A percentile compares a stretch with the other conserved stretches of the same genome.
These are phyloP conservation scores for Sarcophaga peregrina DNA, from an alignment of 1,140 invertebrate species.

Conservation along the genomic window DNA sequence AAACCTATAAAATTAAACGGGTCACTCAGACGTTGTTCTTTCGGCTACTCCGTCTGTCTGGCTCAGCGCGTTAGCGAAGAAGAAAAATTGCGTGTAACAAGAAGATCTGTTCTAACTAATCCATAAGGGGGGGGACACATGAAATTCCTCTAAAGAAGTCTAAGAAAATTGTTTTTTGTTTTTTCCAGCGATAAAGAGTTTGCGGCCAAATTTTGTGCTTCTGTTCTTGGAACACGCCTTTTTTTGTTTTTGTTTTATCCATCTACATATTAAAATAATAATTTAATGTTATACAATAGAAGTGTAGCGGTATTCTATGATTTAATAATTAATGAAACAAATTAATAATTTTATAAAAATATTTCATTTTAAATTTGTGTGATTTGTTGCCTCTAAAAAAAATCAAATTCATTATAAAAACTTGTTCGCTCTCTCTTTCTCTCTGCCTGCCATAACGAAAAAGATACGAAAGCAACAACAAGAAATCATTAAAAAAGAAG, in stretches of 20 bases:
- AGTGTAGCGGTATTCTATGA: neutral
- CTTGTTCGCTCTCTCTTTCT: neutral
- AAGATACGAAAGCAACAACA: neutral
- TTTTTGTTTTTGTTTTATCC: neutral
- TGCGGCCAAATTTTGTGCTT: slow-evolving; percentile 1
- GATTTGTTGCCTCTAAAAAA: slow-evolving; percentile 23
- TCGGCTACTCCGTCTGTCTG: no score
- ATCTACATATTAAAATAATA: no score
- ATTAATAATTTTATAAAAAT: no score
- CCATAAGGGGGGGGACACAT: no score
- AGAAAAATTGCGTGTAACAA: no score
- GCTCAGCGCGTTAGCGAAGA: no score
- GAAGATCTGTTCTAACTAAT: no score
- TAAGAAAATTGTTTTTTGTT: neutral
- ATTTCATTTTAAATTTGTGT: neutral
- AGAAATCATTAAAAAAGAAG: neutral
- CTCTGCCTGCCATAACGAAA: neutral
- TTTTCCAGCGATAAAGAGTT: neutral
- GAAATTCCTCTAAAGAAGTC: no score
- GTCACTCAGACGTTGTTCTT: neutral
- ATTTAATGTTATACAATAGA: no score
- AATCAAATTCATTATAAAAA: slow-evolving; percentile 17
- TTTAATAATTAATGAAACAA: neutral
- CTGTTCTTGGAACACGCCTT: neutral
- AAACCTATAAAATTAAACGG: neutral